Evolutionary conservation across 2,113 vertebrate genomes (phyloP).

Genomic region (Verasper variegatus): DNA sequence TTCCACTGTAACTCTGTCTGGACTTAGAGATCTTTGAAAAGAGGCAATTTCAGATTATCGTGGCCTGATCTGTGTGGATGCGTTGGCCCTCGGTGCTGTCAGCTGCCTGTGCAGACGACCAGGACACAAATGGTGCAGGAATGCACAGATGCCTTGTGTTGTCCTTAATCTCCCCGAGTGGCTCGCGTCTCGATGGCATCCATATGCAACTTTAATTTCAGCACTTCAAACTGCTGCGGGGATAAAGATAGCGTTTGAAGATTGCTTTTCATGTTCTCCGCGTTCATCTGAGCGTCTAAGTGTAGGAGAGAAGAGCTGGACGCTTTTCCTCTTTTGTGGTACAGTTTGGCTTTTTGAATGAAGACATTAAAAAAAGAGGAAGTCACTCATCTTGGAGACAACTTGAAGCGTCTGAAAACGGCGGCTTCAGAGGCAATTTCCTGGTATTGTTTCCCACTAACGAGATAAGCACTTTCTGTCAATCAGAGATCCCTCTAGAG

Average conservation of each 20-base stretch:
- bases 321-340: slow-evolving; percentile 34
- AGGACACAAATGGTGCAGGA: slow-evolving; percentile 50
- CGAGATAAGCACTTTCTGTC: slow-evolving; percentile 59
- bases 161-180: slow-evolving; percentile 73
- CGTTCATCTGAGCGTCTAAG: slow-evolving; percentile 56
- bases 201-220: slow-evolving; percentile 73
- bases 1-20: slow-evolving; percentile 23
- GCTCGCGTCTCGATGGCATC: slow-evolving; percentile 65
- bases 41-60: slow-evolving; percentile 76
- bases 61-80: slow-evolving; percentile 57
- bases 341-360: slow-evolving; percentile 21
- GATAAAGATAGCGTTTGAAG: slow-evolving; percentile 76
- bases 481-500: slow-evolving; percentile 42
- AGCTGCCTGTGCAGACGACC: slow-evolving; percentile 22
- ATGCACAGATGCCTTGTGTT: slow-evolving; percentile 54
- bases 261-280: slow-evolving; percentile 67
- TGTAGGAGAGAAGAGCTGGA: slow-evolving; percentile 55
- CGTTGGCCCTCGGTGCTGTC: slow-evolving; percentile 41
- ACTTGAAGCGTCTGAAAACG: slow-evolving; percentile 45
- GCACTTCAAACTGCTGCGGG: slow-evolving; percentile 61
- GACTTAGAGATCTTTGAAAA: slow-evolving; percentile 69
- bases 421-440: slow-evolving; percentile 56
- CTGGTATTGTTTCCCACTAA: slow-evolving; percentile 61
- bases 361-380: not conserved
- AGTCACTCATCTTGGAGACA: slow-evolving; percentile 24